Base-by-base conservation (phyloP, 2,888 invertebrate species). In the Mesorhabditis sp. region DNA sequence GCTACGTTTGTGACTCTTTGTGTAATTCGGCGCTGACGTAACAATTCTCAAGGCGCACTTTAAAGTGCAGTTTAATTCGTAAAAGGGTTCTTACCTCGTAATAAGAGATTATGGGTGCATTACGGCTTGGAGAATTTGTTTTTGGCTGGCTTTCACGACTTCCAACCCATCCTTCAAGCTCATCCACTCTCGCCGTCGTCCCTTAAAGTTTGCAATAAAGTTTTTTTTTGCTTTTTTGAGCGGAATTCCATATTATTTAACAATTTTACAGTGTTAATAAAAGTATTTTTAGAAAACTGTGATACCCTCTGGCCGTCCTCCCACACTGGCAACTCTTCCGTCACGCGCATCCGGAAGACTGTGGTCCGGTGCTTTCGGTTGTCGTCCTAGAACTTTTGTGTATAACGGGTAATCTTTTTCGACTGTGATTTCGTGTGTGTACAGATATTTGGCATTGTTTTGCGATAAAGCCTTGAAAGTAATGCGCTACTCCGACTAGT, bases 261-360 rank as follows among this genome's bases (percentile, higher is more conserved):
- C 28, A 28, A 28, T 28, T 28, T 28, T 28, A 28, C 28, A 28
- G 28, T 2, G 28, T 28, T 28, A 28, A 28, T 28, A 28, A 28
- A 28, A 1, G 28, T 28, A 28, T 28, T 28, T 28, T 28, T 28
- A 28, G 28, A 2, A 28, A 28, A 28, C 28, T 28, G 28, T 28
- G 28, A 28, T n/a, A 50, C 58, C 58, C 58, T 50, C n/a, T 50
- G 58, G 10, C 58, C 78, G 67, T 83, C 82, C 68, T 79, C 79
- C 83, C 83, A 83, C n/a, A 74, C 74, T 50, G 74, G 70, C 67
- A 80, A 70, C 66, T 78, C 80, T 70, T 82, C 80, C 10, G 70
- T 68, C 6, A 79, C 82, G 42, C 72, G 71, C 76, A 83, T 76
- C 66, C 81, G 69, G 69, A 77, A 83, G 10, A 83, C 78, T 6